Base-by-base conservation (phyloP, 2,113 vertebrate species). In the Ptilonorhynchus violaceus region DNA sequence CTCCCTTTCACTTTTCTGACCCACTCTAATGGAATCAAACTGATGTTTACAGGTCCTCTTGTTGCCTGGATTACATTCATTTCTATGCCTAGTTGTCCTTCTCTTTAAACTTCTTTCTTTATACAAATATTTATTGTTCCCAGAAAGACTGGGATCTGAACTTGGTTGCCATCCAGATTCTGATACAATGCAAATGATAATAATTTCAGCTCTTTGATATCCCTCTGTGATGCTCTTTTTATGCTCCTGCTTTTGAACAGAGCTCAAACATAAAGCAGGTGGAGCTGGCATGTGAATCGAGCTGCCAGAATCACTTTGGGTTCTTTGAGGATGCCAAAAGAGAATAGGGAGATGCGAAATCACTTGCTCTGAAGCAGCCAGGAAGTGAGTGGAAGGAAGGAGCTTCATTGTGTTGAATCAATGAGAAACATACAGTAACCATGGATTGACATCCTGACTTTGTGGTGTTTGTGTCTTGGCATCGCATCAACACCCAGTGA, bases 391-490 rank as follows among this genome's bases (percentile, higher is more conserved):
- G 52, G 52, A 95, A 92, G 78, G 94, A 93, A 89, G 85, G 88
- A 81, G 79, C 80, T 93, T 73, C 88, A 42, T 84, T 94, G 91
- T 92, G 58, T 56, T 30, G 72, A 64, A 84, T 72, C 91, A 81
- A 27, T 95, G 73, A 88, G 85, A 81, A 90, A 64, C 83, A 55
- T 13, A n/a, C 44, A 85, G 80, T 64, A 91, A 93, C 79, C 73
- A 35, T 0, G 18, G 79, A 17, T 4, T 94, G 96, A 93, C 90
- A 72, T 91, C 90, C 90, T 94, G 93, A 81, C 85, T 81, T 67
- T 68, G 85, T 72, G 88, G 64, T 92, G 96, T 93, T 97, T 94
- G 88, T 91, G 86, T 91, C 95, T 88, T 93, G 96, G 83, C 93
- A 42, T 58, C 18, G 88, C 93, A 72, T 84, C 96, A 94, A 27